These are phyloP conservation scores for Trissoscelio sp. DNA, from an alignment of 2,888 invertebrate genomes.

Conservation along the genomic window DNA sequence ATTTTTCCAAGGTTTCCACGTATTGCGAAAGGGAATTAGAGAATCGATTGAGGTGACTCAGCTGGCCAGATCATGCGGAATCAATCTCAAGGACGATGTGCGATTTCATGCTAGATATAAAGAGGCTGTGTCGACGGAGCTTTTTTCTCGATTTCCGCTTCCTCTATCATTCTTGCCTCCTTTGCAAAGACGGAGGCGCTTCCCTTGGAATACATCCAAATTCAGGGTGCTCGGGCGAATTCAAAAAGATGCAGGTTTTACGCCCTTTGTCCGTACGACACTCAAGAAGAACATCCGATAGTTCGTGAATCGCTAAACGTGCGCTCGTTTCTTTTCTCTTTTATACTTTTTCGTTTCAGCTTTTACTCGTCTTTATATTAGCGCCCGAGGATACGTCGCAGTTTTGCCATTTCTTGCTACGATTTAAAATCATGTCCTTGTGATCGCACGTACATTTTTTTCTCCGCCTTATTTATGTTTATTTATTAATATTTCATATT, in stretches of 20 bases:
- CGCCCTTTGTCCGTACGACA: slow-evolving; percentile 55
- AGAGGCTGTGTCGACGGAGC: slow-evolving; percentile 57
- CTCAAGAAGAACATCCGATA: slow-evolving; percentile 63
- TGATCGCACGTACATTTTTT: slow-evolving; percentile 13
- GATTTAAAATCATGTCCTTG: slow-evolving; percentile 33
- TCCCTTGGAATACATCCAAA: slow-evolving; percentile 68
- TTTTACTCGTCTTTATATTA: slow-evolving; percentile 56
- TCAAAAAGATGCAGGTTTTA: slow-evolving; percentile 67
- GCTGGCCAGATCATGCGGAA: slow-evolving; percentile 71
- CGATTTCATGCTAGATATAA: slow-evolving; percentile 56
- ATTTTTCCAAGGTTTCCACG: slow-evolving; percentile 34
- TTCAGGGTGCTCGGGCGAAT: slow-evolving; percentile 58
- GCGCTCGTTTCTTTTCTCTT: slow-evolving; percentile 40
- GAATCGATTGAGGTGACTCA: slow-evolving; percentile 62
- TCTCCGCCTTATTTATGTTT: background rate
- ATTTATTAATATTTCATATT: no score
- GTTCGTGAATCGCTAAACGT: slow-evolving; percentile 64
- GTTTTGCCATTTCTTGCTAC: slow-evolving; percentile 41
- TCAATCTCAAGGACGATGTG: slow-evolving; percentile 68
- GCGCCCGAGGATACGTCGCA: slow-evolving; percentile 42
- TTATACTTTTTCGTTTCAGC: slow-evolving; percentile 38
- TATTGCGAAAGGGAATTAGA: slow-evolving; percentile 56
- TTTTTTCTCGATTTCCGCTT: slow-evolving; percentile 64
- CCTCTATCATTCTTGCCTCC: slow-evolving; percentile 62
- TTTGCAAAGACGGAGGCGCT: slow-evolving; percentile 60